Evolutionary conservation across 2,797 vertebrate genomes (phyloP).

Genomic region (Triplophysa yarkandensis): DNA sequence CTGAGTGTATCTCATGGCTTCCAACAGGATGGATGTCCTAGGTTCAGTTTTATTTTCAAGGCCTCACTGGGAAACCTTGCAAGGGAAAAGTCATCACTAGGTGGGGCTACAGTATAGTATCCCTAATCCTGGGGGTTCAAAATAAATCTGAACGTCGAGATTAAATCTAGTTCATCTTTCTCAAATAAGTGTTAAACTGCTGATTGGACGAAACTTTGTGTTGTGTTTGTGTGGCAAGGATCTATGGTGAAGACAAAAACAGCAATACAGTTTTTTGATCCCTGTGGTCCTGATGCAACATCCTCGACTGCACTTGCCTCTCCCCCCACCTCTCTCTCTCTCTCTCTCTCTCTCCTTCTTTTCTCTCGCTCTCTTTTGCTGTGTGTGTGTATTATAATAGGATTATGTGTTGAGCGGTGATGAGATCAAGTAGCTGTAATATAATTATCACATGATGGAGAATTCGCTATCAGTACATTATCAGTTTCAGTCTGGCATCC

Average conservation of each 20-base stretch:
- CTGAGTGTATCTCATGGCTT: background rate
- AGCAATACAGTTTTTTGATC: background rate
- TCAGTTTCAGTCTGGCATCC: conserved; percentile 67
- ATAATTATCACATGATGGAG: conserved; percentile 75
- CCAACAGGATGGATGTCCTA: background rate
- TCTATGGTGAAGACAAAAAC: background rate
- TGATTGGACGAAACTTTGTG: background rate
- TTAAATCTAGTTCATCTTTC: background rate
- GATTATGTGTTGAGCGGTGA: conserved; percentile 70
- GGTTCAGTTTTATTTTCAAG: background rate
- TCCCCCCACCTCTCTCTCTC: background rate
- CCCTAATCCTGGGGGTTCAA: background rate
- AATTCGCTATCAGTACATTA: conserved; percentile 71
- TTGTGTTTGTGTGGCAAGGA: too few species aligned
- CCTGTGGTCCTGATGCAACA: conserved; percentile 15
- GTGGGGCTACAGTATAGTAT: conserved; percentile 28
- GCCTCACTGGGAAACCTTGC: background rate
- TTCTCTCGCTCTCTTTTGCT: conserved; percentile 56
- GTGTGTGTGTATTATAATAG: conserved; percentile 70
- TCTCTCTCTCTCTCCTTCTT: conserved; percentile 6
- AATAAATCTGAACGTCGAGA: background rate
- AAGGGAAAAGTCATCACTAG: conserved; percentile 14
- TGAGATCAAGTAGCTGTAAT: conserved; percentile 72
- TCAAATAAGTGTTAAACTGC: too few species aligned
- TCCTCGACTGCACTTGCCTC: background rate